Base-by-base conservation (phyloP, 2,113 vertebrate species). In the Myiozetetes cayanensis region DNA sequence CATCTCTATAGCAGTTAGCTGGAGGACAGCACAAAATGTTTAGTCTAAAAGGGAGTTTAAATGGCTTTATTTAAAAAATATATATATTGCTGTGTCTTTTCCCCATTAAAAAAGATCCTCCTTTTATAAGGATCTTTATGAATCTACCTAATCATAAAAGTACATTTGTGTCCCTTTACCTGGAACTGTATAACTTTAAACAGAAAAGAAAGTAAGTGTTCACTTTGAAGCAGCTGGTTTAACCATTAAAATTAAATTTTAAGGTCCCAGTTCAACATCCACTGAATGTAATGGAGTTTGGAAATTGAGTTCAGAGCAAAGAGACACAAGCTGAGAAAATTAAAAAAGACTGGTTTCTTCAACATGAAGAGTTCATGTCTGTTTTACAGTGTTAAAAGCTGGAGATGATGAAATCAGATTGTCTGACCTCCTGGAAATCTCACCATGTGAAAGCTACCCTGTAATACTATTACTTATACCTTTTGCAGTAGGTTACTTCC, bases 31-130 rank as follows among this genome's bases (percentile, higher is more conserved):
- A 55, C 23, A 85, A 56, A 90, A 63, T 93, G 22, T 91, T 97
- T 95, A 95, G 68, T 87, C 46, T 93, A 67, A 91, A 94, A 94
- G 85, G 70, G 13, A 94, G 35, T 81, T 94, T 79, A 81, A 94
- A 94, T 65, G 19, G 6, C 7, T 85, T 90, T 82, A 85, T 93
- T 46, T 85, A 76, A 72, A 88, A 93, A 92, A 95, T 58, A 85
- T 63, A 85, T 80, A 90, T 22, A 37, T 62, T 96, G 31, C 25
- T 82, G 41, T 86, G 56, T 21, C 49, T 84, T 85, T 89, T 85
- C n/a, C 27, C 31, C 16, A 2, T 67, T 83, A 10, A 72, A 77
- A 93, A 66, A 27, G 2, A 22, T 55, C 17, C 12, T 74, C 13
- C 11, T 88, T 82, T 95, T 44, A 44, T 50, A 93, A 92, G 16